Base-by-base conservation (phyloP, 1,140 invertebrate species). In the Hesperophylax magnus region DNA sequence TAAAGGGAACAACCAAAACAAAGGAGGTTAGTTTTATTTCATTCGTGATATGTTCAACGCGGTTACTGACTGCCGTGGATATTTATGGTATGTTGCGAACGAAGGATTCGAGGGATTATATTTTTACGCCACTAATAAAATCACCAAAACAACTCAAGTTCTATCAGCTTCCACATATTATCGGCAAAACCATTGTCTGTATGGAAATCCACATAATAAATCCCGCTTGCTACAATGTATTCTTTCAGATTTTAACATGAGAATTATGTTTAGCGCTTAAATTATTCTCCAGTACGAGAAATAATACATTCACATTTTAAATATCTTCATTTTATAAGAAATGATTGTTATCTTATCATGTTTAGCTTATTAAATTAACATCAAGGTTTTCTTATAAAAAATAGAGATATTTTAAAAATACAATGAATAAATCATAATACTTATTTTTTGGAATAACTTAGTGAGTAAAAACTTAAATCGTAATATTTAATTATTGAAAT, bases 81-180 rank as follows among this genome's bases (percentile, higher is more conserved):
- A 60, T 56, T 76, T 76, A 76, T 76, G 52, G 8, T 60, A 15
- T 53, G 11, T 76, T 18, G 72, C 54, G 47, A 56, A 20, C 24
- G 53, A 60, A 20, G 24, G 39, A 24, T 58, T 76, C 54, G 22
- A 20, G 34, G n/a, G 18, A 77, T 9, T 24, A 34, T 18, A 67
- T 67, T 67, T 67, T 78, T 67, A 78, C 54, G 11, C 60, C 20
- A 0, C 39, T 78, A 63, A 67, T 67, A 67, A 78, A 65, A 54
- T 78, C 61, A 27, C 77, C 61, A 78, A 78, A 78, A 78, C 52
- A 78, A 78, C 22, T 78, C 53, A 0, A 54, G 61, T 63, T 65
- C 54, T 63, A 58, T 78, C 61, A 65, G 61, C n/a, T 65, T 78
- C 63, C 67, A 4, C 34, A 27, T 52, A 78, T 53, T 65, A 69